A percentile compares a stretch with the other conserved stretches of the same genome.
Evolutionary conservation across 2,113 vertebrate genomes (phyloP).

Genomic region (Cynocephalus volans): DNA sequence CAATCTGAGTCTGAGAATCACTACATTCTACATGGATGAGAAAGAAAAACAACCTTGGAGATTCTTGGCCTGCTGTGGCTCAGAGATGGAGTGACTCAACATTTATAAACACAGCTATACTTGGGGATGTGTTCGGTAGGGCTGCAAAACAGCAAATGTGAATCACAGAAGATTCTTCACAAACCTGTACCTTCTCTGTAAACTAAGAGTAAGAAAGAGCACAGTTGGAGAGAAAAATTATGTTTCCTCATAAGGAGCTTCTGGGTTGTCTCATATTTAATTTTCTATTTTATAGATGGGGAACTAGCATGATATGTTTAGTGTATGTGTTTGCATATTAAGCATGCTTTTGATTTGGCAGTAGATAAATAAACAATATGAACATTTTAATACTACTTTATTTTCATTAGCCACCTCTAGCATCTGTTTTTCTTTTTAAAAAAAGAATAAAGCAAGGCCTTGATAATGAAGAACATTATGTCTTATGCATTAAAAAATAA

Average conservation of each 20-base stretch:
- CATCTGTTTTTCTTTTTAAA: constrained; percentile 15
- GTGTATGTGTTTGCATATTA: neutral
- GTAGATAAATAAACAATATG: neutral
- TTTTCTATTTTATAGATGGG: neutral
- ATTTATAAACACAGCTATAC: constrained; percentile 83
- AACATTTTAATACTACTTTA: neutral
- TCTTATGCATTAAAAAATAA: neutral
- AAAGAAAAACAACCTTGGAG: constrained; percentile 62
- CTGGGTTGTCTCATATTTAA: neutral
- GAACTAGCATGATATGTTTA: neutral
- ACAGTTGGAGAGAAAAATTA: neutral
- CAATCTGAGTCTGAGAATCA: neutral
- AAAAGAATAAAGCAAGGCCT: constrained; percentile 1
- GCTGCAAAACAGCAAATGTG: neutral
- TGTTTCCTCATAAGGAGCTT: constrained; percentile 69
- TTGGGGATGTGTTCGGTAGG: constrained; percentile 60
- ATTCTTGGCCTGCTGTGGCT: constrained; percentile 65
- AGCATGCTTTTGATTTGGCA: constrained; percentile 18
- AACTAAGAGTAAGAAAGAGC: constrained; percentile 55
- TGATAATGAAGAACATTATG: neutral
- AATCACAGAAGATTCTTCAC: neutral
- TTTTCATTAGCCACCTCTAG: neutral
- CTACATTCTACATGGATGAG: neutral
- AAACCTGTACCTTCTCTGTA: neutral
- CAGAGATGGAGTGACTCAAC: constrained; percentile 55